phyloP scores from a whole-genome alignment of 2,113 vertebrate species.

The Synodontis membranacea region DNA sequence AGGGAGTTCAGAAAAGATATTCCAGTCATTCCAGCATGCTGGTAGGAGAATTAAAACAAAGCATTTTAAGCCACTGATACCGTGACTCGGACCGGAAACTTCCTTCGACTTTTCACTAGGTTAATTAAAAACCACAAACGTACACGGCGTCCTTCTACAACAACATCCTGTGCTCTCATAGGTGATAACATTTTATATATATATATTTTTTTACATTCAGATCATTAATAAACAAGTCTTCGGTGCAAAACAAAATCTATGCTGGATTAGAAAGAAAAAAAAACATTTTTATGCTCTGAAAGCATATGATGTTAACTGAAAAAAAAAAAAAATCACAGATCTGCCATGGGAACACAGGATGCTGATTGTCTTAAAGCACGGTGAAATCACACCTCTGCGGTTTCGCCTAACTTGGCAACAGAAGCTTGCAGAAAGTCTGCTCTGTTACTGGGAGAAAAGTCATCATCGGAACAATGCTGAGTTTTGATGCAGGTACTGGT shows the following conservation, averaged over 20 bases:
- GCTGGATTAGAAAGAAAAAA: not conserved
- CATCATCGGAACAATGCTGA: not conserved
- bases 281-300: not conserved
- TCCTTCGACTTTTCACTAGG: not conserved
- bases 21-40: slow-evolving; percentile 12
- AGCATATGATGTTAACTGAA: not conserved
- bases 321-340: slow-evolving; percentile 3
- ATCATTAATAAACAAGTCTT: not conserved
- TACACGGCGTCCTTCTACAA: not conserved
- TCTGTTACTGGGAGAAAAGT: not conserved
- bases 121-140: not conserved
- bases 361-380: not conserved
- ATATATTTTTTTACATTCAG: not conserved
- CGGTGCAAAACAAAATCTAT: not conserved
- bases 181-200: not conserved
- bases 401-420: not conserved
- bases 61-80: not conserved
- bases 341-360: not conserved
- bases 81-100: not conserved
- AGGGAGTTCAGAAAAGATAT: not conserved
- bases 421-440: not conserved
- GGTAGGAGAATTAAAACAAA: slow-evolving; percentile 18
- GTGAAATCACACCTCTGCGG: not conserved
- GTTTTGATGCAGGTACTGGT: not conserved
- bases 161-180: not conserved